These are phyloP conservation scores for Cherax destructor DNA, from an alignment of 1,140 invertebrate species.

Conservation along the genomic window DNA sequence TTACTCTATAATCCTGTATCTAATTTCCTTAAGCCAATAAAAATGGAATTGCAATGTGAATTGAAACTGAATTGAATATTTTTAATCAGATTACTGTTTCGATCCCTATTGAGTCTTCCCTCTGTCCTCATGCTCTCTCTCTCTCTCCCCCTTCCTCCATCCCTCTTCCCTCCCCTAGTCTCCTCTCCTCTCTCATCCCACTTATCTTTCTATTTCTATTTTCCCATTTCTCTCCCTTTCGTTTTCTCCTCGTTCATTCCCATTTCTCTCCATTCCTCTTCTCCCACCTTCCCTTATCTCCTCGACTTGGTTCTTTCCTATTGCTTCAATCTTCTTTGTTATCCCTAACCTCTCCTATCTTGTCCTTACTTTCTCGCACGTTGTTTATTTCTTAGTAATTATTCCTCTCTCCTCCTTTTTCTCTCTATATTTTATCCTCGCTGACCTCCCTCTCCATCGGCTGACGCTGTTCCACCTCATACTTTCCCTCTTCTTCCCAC, in stretches of 20 bases:
- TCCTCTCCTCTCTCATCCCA: background rate
- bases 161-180: background rate
- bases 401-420: no score
- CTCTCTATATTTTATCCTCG: no score
- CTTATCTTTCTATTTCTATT: background rate
- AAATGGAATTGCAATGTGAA: background rate
- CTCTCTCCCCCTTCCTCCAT: background rate
- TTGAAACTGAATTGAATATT: background rate
- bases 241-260: background rate
- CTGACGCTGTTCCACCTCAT: no score
- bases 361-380: no score
- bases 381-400: no score
- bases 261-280: background rate
- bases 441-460: no score
- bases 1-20: background rate
- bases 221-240: background rate
- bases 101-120: background rate
- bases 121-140: background rate
- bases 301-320: background rate
- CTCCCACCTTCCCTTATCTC: background rate
- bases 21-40: constrained; percentile 1
- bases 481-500: no score
- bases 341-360: no score
- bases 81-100: background rate
- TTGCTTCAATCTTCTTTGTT: background rate